Evolutionary conservation across 2,797 vertebrate genomes (phyloP).

Genomic region (Lepus townsendii): DNA sequence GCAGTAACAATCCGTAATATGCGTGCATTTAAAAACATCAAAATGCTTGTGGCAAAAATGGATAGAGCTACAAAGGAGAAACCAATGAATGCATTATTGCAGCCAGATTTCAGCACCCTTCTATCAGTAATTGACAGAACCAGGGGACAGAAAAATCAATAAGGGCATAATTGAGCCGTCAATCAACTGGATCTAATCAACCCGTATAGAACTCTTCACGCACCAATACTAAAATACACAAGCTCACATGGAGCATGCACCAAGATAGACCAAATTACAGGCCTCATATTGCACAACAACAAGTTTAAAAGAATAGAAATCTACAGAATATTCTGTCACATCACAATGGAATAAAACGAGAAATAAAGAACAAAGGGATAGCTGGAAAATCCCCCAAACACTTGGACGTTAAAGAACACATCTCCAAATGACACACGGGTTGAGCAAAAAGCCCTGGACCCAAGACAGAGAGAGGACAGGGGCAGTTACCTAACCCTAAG

Average conservation of each 20-base stretch:
- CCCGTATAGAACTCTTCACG: neutral
- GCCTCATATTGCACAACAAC: neutral
- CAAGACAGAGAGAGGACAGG: neutral
- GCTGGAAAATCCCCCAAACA: neutral
- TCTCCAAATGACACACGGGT: neutral
- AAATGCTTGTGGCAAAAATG: neutral
- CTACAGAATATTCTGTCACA: neutral
- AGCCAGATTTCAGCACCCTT: neutral
- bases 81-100: neutral
- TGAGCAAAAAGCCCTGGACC: neutral
- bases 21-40: neutral
- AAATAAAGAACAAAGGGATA: neutral
- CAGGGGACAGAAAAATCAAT: neutral
- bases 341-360: neutral
- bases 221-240: neutral
- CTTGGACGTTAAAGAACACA: neutral
- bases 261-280: neutral
- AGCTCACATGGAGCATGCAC: neutral
- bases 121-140: neutral
- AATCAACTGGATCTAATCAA: neutral
- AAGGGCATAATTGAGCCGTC: neutral
- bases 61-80: neutral
- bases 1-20: neutral
- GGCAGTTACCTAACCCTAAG: neutral
- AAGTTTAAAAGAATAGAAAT: neutral